Evolutionary conservation across 2,797 vertebrate species (phyloP).

Genomic region (Phylloscopus collybita): DNA sequence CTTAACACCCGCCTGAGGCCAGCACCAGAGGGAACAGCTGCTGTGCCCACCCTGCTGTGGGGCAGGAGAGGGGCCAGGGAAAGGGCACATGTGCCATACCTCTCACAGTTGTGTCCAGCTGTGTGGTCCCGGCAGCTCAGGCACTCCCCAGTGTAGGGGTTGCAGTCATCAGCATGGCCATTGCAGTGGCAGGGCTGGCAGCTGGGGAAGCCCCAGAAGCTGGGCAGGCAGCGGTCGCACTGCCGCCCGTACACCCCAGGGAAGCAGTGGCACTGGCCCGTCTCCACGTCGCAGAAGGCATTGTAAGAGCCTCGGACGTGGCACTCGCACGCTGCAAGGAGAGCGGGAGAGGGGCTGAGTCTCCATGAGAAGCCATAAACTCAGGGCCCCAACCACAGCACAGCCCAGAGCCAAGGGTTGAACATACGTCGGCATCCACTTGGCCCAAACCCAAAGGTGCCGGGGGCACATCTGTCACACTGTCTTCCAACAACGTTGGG

Average conservation of each 20-base stretch:
- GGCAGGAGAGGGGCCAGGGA: background rate
- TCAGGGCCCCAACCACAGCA: background rate
- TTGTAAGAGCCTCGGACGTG: slow-evolving; percentile 85
- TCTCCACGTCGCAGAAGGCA: slow-evolving; percentile 84
- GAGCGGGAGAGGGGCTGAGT: background rate
- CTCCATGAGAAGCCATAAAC: background rate
- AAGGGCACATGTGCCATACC: slow-evolving; percentile 43
- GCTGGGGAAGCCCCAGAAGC: slow-evolving; percentile 93
- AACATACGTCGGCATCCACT: slow-evolving; percentile 91
- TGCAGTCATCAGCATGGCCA: slow-evolving; percentile 87
- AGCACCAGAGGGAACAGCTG: background rate
- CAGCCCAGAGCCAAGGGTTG: background rate
- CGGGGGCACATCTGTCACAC: slow-evolving; percentile 88
- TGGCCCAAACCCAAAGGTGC: slow-evolving; percentile 93
- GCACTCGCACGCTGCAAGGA: slow-evolving; percentile 87
- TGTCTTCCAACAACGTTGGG: slow-evolving; percentile 89
- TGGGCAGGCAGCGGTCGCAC: slow-evolving; percentile 90
- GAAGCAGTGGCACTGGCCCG: slow-evolving; percentile 90
- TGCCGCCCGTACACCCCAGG: slow-evolving; percentile 84
- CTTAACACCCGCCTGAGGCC: background rate
- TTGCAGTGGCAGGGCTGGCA: slow-evolving; percentile 93
- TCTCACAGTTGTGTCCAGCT: slow-evolving; percentile 88
- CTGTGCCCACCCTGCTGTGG: fast-evolving
- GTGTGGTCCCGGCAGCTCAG: slow-evolving; percentile 87
- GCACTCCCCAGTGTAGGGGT: slow-evolving; percentile 84